Conservation (phyloP, 1,140 invertebrate genomes). For the fruit fly (Drosophila melanogaster) region Release_6_plus_ISO1_MT NT_037436.4:2461001-2461500, state of each 20-base stretch:
- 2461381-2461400: conserved; percentile 39
- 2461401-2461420: conserved; percentile 53
- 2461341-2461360: neutral
- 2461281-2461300: neutral
- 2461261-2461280: conserved; percentile 67
- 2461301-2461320: neutral
- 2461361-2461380: neutral
- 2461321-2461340: neutral
- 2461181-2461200: conserved; percentile 7
- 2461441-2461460: conserved; percentile 66
- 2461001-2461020: neutral
- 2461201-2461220: conserved; percentile 29
- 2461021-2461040: neutral
- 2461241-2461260: conserved; percentile 63
- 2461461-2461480: conserved; percentile 41
- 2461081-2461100: neutral
- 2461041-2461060: no score
- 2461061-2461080: no score
- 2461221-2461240: conserved; percentile 64
- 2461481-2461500: conserved; percentile 33
- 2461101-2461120: neutral
- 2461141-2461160: conserved; percentile 46
- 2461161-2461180: conserved; percentile 60
- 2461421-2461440: conserved; percentile 46
- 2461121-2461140: neutral